A percentile compares a stretch with the other conserved stretches of the same genome.
phyloP scores from a whole-genome alignment of 2,113 vertebrate species.

The Elaphurus davidianus region DNA sequence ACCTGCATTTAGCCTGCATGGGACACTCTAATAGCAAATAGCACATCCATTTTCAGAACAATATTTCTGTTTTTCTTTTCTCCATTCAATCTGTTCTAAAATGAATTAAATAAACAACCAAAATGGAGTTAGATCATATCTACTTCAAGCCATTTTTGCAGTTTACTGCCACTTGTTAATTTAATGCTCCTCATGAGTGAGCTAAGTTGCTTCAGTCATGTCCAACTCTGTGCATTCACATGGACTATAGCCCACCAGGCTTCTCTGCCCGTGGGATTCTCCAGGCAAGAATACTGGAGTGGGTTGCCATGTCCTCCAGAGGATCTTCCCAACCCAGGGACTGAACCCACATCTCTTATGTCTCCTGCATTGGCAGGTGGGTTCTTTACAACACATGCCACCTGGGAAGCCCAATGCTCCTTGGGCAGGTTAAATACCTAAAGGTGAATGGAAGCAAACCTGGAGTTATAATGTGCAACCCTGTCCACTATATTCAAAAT shows the following conservation, averaged over 20 bases:
- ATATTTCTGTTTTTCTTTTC: neutral
- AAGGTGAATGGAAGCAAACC: neutral
- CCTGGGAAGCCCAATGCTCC: neutral
- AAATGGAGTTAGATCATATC: neutral
- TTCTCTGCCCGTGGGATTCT: neutral
- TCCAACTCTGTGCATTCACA: neutral
- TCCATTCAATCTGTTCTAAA: neutral
- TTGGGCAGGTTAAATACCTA: neutral
- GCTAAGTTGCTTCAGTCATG: accelerated
- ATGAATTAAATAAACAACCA: neutral
- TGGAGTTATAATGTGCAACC: accelerated
- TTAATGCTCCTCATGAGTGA: neutral
- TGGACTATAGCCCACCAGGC: neutral
- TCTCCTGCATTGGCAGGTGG: neutral
- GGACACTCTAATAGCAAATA: neutral
- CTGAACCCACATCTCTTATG: neutral
- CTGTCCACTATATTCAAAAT: neutral
- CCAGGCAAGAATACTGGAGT: neutral
- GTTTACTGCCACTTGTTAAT: too few relatives aligned
- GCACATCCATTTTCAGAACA: neutral
- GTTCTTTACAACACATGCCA: neutral
- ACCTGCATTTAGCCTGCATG: neutral
- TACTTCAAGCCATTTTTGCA: accelerated
- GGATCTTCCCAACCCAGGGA: neutral
- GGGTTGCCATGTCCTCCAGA: neutral